Base-by-base conservation (phyloP, 2,797 vertebrate species). In the Rhadinocentrus ornatus region DNA sequence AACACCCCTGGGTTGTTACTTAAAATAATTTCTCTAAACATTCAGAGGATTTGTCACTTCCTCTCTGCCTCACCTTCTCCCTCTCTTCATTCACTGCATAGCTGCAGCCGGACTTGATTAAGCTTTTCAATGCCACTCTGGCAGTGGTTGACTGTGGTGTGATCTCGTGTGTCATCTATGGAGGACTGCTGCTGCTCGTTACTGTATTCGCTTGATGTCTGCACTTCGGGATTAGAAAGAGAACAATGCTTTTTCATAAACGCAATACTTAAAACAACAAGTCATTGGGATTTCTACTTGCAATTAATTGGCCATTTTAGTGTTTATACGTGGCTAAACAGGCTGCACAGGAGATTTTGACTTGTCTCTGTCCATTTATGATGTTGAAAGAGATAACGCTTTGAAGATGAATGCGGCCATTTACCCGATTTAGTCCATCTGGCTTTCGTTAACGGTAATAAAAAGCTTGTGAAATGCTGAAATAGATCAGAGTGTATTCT, bases 121-220 rank as follows among this genome's bases (percentile, higher is more conserved):
- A 53, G 34, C 55, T 78, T 12, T 65, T 82, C 57, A 22, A 15
- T 74, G 73, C 44, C 64, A 64, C 31, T 15, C 48, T 61, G 74
- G 59, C 32, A 39, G 52, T 12, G 34, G 35, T 55, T 55, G 65
- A 39, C 15, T 60, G 50, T 85, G 88, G 72, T 84, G 61, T 24
- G 18, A 72, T 70, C 75, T 82, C 84, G 86, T 75, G 78, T 91
- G 69, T 90, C 86, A 73, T 87, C 71, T 64, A 3, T 27, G 44
- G 22, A 70, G 67, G 62, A 50, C 70, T 68, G 80, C 57, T 73
- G 57, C 69, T 82, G 48, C 68, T 77, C 35, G 67, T 86, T 79
- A 75, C 16, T 65, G 22, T 60, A 3, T 65, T 54, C 69, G 73
- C 78, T 85, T 75, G 68, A 67, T 78, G n/a, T 37, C 12, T 22